Evolutionary conservation across 1,140 invertebrate genomes (phyloP), one percentile per base, ranked within the genome.

Genomic region (Zaprionus taronus): DNA sequence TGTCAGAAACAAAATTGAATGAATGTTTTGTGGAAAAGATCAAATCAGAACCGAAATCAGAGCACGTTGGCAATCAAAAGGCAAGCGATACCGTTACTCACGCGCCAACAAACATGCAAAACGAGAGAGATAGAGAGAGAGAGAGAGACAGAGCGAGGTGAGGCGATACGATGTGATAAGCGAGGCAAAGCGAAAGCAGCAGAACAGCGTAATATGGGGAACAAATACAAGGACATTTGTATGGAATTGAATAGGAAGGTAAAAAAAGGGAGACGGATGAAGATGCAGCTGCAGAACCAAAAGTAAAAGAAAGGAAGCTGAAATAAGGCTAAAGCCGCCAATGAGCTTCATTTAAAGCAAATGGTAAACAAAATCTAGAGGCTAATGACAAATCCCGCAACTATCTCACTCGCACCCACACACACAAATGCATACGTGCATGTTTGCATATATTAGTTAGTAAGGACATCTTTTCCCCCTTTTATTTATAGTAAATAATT

Each of bases 1-100:
- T 66, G 79, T 72, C 26, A 31, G 49, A 41, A 81, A 81, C 81
- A 57, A 81, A 58, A 81, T 81, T 47, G 55, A 81, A 78, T 81
- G 41, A 47, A 78, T 77, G 34, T 55, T 38, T 26, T 38, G 51
- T 67, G 38, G 15, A 5, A 47, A 17, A 17, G 73, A 81, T 81
- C 66, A 65, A 81, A 77, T 81, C 67, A 62, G 62, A 36, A 34
- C 58, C 24, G 14, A 36, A 55, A 36, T 26, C 41, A 47, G 41
- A 17, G n/a, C n/a, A 17, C 3, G 41, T 17, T n/a, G 41, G 15
- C 3, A 17, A 47, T 17, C 17, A 22, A 36, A 70, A 24, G 47
- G 44, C 47, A 55, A 55, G 5, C 24, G 28, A 57, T 57, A 55
- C 51, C 38, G 20, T 41, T 51, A n/a, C 44, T 14, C 47, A 64